Base-by-base conservation (phyloP, 2,797 vertebrate species). In the Chelon labrosus region DNA sequence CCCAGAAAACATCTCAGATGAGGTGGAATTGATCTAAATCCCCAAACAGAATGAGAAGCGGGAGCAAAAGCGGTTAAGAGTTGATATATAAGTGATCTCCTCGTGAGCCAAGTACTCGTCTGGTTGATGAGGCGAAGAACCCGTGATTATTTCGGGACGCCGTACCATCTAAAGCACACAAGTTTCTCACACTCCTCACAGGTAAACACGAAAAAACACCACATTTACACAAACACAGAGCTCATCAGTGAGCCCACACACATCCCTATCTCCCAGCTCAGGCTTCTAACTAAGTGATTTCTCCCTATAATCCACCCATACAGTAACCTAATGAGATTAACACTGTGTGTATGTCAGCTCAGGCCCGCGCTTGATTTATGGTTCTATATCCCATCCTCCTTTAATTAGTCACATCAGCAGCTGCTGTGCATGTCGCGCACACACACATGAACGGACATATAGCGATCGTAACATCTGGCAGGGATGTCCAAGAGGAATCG, bases 301-400 rank as follows among this genome's bases (percentile, higher is more conserved):
- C 71, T 82, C 68, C 70, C 73, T 79, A 68, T 91, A 94, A 93
- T 92, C 92, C 91, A 80, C 65, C 84, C 74, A 86, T 86, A 83
- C 76, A 88, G 83, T 79, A 87, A 79, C 70, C 75, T 90, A 92
- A 93, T 92, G 79, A 85, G 89, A 94, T 91, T 87, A 92, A 83
- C 79, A 66, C 53, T 73, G 58, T 76, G 73, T 60, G 61, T 84
- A 62, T 87, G 88, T 89, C 85, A 79, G 85, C 80, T 71, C 42
- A 65, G 79, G 85, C 74, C 77, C 20, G 63, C 52, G n/a, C 70
- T 72, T 90, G 86, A 94, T 93, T 91, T 91, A 94, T 91, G 88
- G 85, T 82, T 91, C 92, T 82, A 90, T 91, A 91, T 89, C 80
- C 79, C 67, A 83, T 90, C 66, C 68, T 78, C 77, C 60, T 90